These are phyloP conservation scores for Andrena fulva DNA, from an alignment of 2,888 invertebrate genomes.

Conservation along the genomic window DNA sequence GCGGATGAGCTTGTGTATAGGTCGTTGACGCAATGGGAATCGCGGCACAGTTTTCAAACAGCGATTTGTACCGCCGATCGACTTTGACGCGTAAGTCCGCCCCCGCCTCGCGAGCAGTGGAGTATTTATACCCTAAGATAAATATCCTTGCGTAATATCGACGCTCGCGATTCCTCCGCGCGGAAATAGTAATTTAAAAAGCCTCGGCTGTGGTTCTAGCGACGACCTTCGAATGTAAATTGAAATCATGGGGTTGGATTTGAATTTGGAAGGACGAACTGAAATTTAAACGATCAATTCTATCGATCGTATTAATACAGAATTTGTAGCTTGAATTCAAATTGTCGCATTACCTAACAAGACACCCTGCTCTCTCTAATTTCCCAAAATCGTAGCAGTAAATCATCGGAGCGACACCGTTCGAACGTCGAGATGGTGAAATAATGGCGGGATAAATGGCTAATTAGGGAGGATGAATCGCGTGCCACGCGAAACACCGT, in stretches of 20 bases:
- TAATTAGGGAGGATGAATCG: background rate
- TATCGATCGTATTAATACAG: too few species aligned
- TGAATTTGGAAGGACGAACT: too few species aligned
- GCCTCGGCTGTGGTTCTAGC: background rate
- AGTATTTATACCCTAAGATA: constrained; percentile 70
- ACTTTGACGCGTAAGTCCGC: constrained; percentile 47
- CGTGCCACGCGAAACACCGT: background rate
- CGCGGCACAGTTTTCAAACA: constrained; percentile 26
- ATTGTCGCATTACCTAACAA: too few species aligned
- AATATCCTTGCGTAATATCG: constrained; percentile 64
- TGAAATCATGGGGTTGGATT: too few species aligned
- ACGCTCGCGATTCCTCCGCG: background rate
- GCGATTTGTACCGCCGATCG: constrained; percentile 37
- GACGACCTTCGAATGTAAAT: too few species aligned
- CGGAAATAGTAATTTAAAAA: constrained; percentile 17
- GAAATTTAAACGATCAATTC: too few species aligned
- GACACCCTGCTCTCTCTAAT: too few species aligned
- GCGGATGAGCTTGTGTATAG: background rate
- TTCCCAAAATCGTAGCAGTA: background rate
- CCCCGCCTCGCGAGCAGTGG: constrained; percentile 57
- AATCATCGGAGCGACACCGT: background rate
- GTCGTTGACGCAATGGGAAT: constrained; percentile 1
- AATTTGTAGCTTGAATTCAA: too few species aligned
- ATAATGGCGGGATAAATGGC: background rate
- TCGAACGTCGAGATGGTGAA: background rate